Base-by-base conservation (phyloP, 2,797 vertebrate genomes). In the Oreortyx pictus region DNA sequence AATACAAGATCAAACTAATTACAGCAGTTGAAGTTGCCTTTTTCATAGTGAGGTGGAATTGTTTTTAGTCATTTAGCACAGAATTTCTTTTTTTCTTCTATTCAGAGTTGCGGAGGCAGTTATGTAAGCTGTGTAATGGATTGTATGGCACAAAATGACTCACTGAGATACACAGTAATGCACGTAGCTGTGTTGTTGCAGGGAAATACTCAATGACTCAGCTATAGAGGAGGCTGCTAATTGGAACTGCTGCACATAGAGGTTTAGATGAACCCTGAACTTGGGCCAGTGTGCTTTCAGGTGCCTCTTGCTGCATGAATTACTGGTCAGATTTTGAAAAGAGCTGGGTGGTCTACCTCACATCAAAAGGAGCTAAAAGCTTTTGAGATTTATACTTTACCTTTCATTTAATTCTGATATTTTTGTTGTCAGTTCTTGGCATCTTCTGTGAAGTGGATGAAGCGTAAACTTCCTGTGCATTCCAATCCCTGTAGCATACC, bases 171-270 rank as follows among this genome's bases (percentile, higher is more conserved):
- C 44, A 35, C 14, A 49, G 16, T 11, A 82, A 31, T 59, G 44
- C 57, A 35, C 41, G 19, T 71, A 71, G n/a, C 41, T 72, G 17
- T 88, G 83, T 39, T 84, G 33, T 85, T 87, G 17, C 68, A 85
- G 61, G 33, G 65, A 78, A 75, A 35, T 61, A 52, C 76, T 89
- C 64, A 60, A 1, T 93, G 93, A 87, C 79, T 93, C 92, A 92
- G 78, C 72, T 74, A 0, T 12, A 50, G 76, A 81, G 46, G 61
- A 61, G 33, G 50, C 49, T 81, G 70, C 43, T 85, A 20, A 35
- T 71, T 77, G 35, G 29, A 89, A 43, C 44, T 1, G 2, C 68
- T 82, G 46, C 24, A 8, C 15, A 1, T 7, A 49, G 79, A 66
- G 29, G 15, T 82, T 84, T 87, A 71, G 84, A 61, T 71, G 6